Conservation (phyloP, 2,888 invertebrate species). For the Latrodectus hesperus region DNA sequence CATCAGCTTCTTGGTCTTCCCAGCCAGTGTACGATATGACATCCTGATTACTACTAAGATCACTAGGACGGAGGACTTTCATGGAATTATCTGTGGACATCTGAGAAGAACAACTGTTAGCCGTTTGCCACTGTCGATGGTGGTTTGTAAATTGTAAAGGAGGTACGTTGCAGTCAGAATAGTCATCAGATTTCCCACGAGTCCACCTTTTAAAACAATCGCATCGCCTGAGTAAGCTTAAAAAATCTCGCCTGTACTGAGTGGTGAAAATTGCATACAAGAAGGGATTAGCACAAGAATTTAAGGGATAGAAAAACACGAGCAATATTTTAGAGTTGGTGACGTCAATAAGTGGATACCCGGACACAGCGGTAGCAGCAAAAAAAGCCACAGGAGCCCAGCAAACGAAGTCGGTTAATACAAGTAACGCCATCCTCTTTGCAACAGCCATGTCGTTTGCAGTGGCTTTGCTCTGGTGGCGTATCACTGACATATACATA, state of each 20-base stretch:
- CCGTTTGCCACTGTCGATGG: conserved; percentile 26
- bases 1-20: conserved; percentile 55
- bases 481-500: conserved; percentile 84
- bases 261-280: conserved; percentile 92
- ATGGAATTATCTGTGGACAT: conserved; percentile 64
- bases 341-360: conserved; percentile 88
- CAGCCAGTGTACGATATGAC: conserved; percentile 44
- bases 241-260: conserved; percentile 87
- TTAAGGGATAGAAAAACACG: conserved; percentile 93
- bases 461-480: conserved; percentile 73
- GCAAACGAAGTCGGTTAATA: conserved; percentile 82
- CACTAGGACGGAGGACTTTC: conserved; percentile 61
- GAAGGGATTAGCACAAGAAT: conserved; percentile 94
- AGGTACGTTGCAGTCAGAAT: conserved; percentile 47
- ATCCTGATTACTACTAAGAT: conserved; percentile 52
- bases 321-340: conserved; percentile 81
- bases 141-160: conserved; percentile 46
- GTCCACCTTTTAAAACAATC: conserved; percentile 71
- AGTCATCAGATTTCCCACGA: conserved; percentile 64
- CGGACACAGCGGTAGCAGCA: conserved; percentile 88
- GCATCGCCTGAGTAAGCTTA: conserved; percentile 81
- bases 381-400: conserved; percentile 91
- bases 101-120: conserved; percentile 45
- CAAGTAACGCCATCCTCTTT: conserved; percentile 90
- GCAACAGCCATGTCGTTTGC: conserved; percentile 84